phyloP scores from a whole-genome alignment of 2,888 invertebrate genomes.

The Eretmocerus hayati region DNA sequence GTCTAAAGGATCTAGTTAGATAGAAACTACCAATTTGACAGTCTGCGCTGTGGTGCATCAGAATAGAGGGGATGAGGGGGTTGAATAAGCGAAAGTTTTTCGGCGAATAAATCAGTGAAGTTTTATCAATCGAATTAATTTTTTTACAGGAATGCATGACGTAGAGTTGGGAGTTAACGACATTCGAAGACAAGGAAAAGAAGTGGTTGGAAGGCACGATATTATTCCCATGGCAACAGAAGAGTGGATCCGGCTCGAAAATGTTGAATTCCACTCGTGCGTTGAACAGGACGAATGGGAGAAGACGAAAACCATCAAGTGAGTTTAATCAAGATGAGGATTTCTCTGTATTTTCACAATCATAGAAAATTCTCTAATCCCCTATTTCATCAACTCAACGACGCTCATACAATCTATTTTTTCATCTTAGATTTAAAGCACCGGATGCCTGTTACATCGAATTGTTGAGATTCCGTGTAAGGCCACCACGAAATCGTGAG shows the following conservation, averaged over 20 bases:
- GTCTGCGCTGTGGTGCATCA: too few relatives aligned
- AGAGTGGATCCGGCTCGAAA: constrained; percentile 97
- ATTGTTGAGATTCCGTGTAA: constrained; percentile 88
- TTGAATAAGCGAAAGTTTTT: too few relatives aligned
- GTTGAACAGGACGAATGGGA: constrained; percentile 89
- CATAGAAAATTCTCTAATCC: too few relatives aligned
- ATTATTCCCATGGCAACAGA: constrained; percentile 98
- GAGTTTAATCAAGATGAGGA: constrained; percentile 29
- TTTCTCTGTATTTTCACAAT: not conserved
- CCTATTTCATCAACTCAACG: too few relatives aligned
- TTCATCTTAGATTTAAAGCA: constrained; percentile 86
- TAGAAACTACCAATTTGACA: too few relatives aligned
- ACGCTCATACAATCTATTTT: too few relatives aligned
- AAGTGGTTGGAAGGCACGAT: constrained; percentile 97
- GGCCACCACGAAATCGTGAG: constrained; percentile 92
- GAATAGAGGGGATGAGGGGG: too few relatives aligned
- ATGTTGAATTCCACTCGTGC: constrained; percentile 88
- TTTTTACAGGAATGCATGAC: constrained; percentile 75
- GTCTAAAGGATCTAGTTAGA: too few relatives aligned
- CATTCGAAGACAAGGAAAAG: constrained; percentile 93
- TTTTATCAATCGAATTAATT: too few relatives aligned
- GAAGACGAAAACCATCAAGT: constrained; percentile 78
- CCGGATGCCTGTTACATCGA: constrained; percentile 98
- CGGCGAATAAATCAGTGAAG: too few relatives aligned
- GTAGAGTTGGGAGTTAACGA: constrained; percentile 97